Evolutionary conservation across 2,797 vertebrate genomes (phyloP), one percentile per base, ranked within the genome.

Genomic region (Microcaecilia unicolor): DNA sequence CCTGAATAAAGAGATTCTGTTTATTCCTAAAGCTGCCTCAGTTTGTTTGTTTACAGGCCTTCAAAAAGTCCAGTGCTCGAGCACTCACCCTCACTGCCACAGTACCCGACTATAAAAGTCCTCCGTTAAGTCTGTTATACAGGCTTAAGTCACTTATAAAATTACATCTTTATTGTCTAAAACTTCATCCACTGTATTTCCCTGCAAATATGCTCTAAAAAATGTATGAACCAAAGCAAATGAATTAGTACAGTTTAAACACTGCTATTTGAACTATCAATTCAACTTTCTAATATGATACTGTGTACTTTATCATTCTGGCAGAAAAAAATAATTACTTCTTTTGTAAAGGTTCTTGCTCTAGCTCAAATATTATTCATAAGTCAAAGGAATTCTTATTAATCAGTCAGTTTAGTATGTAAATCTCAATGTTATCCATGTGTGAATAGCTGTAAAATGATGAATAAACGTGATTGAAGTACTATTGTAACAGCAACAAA

Each of bases 401-500:
- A 50, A 60, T 10, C n/a, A 44, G 22, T 22, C 12, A 61, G 29
- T 34, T 51, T 22, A 48, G 12, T 25, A 37, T 41, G 34, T 46
- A 64, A 55, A 55, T 63, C 54, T 68, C 29, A 37, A 5, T 37
- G 14, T 44, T 57, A 65, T 37, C 25, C 34, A 42, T 42, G 51
- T 41, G 4, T 31, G 41, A 48, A 52, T 57, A 64, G 14, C 14
- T 62, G 17, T 62, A 54, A 56, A 67, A 59, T 28, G 24, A 55
- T 3, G 8, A 66, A 61, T 57, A 63, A 61, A 59, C 46, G 12
- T 55, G 37, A 64, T 27, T 51, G 46, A 69, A 62, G 11, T 20
- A 44, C 23, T 64, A 8, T 18, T 51, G 4, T 24, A 55, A 31
- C 8, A 48, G 28, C 28, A 45, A 10, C 22, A 61, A 64, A 62